phyloP scores from a whole-genome alignment of 2,113 vertebrate species.

The Solenodon paradoxus region DNA sequence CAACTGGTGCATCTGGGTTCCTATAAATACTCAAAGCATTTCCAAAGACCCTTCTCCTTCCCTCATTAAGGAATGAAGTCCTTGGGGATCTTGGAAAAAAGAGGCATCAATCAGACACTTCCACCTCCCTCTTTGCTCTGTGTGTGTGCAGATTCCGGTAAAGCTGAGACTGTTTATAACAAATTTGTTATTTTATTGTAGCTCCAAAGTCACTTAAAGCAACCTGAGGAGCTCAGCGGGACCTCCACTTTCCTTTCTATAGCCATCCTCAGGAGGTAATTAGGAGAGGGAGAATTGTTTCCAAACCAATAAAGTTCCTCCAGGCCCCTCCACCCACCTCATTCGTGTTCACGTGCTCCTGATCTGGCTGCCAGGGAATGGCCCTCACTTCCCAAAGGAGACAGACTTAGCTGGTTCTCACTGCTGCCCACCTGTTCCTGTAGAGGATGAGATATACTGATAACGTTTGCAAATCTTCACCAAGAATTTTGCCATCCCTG shows the following conservation, averaged over 20 bases:
- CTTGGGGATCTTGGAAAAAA: not conserved
- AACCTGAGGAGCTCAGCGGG: constrained; percentile 17
- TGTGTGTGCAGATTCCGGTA: not conserved
- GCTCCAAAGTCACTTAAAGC: not conserved
- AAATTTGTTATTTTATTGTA: not conserved
- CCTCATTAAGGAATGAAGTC: constrained; percentile 73
- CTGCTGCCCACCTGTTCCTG: not conserved
- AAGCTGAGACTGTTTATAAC: not conserved
- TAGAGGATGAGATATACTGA: not conserved
- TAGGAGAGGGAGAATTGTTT: constrained; percentile 20
- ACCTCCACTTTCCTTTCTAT: not conserved
- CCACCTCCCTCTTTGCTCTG: not conserved
- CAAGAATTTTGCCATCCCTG: not conserved
- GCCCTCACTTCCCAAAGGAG: not conserved
- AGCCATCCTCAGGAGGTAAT: constrained; percentile 11
- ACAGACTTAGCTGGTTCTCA: too few relatives aligned
- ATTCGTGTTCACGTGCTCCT: not conserved
- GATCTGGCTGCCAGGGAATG: not conserved
- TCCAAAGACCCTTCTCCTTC: constrained; percentile 52
- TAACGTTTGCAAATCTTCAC: not conserved
- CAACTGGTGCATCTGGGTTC: constrained; percentile 67
- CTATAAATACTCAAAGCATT: constrained; percentile 77
- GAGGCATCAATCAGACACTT: constrained; percentile 3
- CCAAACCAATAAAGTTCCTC: not conserved
- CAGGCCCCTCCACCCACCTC: fast-evolving